Conservation (phyloP, 2,888 invertebrate genomes). For the Steromphala cineraria region DNA sequence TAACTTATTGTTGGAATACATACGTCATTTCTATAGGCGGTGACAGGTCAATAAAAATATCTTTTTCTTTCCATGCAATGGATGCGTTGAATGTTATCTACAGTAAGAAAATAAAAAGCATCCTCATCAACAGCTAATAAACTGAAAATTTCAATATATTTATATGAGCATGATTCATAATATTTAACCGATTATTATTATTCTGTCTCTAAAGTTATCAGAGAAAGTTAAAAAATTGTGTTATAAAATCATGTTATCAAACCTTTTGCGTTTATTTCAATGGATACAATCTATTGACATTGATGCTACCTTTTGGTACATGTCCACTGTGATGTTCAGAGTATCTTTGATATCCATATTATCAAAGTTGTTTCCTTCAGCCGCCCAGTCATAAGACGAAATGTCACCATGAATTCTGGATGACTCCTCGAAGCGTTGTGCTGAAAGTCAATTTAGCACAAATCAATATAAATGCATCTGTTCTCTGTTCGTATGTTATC, state of each 20-base stretch:
- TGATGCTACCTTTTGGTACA: slow-evolving; percentile 27
- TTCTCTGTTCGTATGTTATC: too few relatives aligned
- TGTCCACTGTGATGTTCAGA: slow-evolving; percentile 1
- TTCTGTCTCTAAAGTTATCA: too few relatives aligned
- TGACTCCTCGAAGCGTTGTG: slow-evolving; percentile 13
- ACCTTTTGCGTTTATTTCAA: too few relatives aligned
- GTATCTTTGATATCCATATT: neutral
- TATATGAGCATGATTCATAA: too few relatives aligned
- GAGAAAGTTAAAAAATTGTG: too few relatives aligned
- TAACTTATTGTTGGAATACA: neutral
- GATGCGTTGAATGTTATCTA: slow-evolving; percentile 31
- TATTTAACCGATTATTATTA: too few relatives aligned
- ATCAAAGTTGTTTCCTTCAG: neutral
- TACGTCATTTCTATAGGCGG: slow-evolving; percentile 31
- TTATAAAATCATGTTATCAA: too few relatives aligned
- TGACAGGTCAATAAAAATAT: slow-evolving; percentile 28
- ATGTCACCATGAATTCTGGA: slow-evolving; percentile 21
- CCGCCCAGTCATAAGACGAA: neutral
- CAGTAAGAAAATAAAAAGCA: neutral
- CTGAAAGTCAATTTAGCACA: neutral
- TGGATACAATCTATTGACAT: too few relatives aligned
- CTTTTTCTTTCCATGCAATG: slow-evolving; percentile 27
- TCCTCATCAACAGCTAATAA: too few relatives aligned
- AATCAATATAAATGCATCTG: too few relatives aligned
- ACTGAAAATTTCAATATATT: too few relatives aligned